Evolutionary conservation across 2,797 vertebrate genomes (phyloP).

Genomic region (Sebastes hubbsi): DNA sequence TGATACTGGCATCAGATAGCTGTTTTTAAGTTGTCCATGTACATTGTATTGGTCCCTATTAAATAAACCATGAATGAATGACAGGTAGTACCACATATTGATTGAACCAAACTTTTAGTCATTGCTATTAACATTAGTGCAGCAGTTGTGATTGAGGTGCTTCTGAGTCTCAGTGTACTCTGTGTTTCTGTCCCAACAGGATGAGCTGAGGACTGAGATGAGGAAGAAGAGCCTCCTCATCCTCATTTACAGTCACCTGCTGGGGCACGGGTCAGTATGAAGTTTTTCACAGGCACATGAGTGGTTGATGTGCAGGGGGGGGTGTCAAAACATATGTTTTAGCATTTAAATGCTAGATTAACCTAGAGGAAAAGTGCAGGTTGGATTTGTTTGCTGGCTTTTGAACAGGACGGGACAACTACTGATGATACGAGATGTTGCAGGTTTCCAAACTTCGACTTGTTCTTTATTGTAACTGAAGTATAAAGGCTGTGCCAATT

Average conservation of each 20-base stretch:
- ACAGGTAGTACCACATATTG: neutral
- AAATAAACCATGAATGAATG: no score
- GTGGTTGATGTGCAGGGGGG: neutral
- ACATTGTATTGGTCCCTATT: no score
- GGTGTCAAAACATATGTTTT: neutral
- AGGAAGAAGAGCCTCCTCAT: conserved; percentile 91
- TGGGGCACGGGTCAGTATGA: conserved; percentile 89
- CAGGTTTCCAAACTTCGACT: neutral
- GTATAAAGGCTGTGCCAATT: neutral
- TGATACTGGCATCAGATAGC: no score
- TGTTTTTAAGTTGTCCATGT: no score
- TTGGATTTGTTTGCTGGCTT: neutral
- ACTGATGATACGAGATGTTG: neutral
- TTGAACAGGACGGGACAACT: neutral
- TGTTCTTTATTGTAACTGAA: neutral
- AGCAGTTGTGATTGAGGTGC: neutral
- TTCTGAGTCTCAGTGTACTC: neutral
- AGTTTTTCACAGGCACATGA: neutral
- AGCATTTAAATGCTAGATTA: neutral
- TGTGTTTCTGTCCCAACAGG: conserved; percentile 79
- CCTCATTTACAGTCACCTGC: conserved; percentile 92
- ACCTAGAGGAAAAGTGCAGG: neutral
- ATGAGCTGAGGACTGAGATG: conserved; percentile 86
- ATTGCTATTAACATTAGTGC: neutral
- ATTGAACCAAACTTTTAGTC: neutral